These are phyloP conservation scores for Ceyx margarethae DNA, from an alignment of 2,113 vertebrate genomes.

Conservation along the genomic window DNA sequence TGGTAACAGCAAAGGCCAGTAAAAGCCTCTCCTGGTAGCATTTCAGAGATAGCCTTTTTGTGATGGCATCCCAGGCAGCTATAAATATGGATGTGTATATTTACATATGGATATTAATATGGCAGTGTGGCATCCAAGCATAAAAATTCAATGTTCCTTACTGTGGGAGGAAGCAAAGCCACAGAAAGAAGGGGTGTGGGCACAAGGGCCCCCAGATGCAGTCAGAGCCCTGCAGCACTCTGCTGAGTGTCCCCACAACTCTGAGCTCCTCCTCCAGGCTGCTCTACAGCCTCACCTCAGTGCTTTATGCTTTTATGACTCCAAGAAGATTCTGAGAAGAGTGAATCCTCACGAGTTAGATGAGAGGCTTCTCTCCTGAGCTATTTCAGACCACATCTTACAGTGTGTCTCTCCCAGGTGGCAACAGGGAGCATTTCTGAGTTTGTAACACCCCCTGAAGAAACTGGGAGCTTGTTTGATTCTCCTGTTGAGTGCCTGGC, in stretches of 20 bases:
- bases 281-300: neutral
- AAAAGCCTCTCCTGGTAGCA: neutral
- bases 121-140: neutral
- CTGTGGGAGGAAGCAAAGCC: neutral
- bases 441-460: neutral
- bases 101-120: neutral
- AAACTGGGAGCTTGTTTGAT: neutral
- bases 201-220: neutral
- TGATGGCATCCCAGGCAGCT: neutral
- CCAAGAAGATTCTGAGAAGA: neutral
- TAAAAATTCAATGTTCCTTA: neutral
- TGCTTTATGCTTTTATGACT: neutral
- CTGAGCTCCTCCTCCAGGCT: neutral
- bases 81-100: neutral
- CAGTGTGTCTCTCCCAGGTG: neutral
- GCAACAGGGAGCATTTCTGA: neutral
- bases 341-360: neutral
- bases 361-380: neutral
- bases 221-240: neutral
- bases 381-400: neutral
- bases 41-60: neutral
- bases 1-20: neutral
- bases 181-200: neutral
- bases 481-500: neutral
- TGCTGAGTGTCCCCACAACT: neutral